Evolutionary conservation across 2,113 vertebrate species (phyloP), one percentile per base, ranked within the genome.

Genomic region (Bombycilla garrulus): DNA sequence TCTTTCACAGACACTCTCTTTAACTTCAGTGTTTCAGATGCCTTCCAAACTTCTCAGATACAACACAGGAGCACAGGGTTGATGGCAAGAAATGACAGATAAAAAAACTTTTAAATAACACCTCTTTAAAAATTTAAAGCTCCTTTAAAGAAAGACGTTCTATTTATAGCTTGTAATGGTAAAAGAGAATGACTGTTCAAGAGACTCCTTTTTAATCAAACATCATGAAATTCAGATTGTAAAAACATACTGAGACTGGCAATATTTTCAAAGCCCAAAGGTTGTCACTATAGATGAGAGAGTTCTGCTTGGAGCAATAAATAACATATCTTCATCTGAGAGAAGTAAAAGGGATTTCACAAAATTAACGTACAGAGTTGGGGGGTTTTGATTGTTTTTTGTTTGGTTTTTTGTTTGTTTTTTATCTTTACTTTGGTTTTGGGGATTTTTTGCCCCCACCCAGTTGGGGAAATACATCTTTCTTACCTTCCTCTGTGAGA

Each of bases 371-470:
- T 17, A 4, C 6, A 54, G 38, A 23, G 5, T 15, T 72, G n/a
- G 22, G 18, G 11, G 1, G 2, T 4, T 44, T 25, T 19, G 17
- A 4, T 22, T 58, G 12, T 7, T 42, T 36, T 24, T 17, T 24
- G 25, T 38, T 38, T 38, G 19, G 44, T 66, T 47, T 33, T 26
- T 36, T 62, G 38, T 38, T 38, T 38, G 38, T 24, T 12, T n/a
- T n/a, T n/a, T n/a, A n/a, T n/a, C n/a, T n/a, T 18, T 3, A 14
- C 6, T 22, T 86, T 50, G 5, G 10, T 4, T 62, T 81, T 44
- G 44, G 18, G 0, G 0, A 9, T 57, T 85, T 66, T 58, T 69
- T 69, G 1, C 1, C 18, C 19, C 12, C 4, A 10, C 3, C 9
- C 22, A 22, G 0, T 1, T 8, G 42, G 47, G 6, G 13, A 17